These are phyloP conservation scores for Bergia puertoricense DNA, from an alignment of 92 coral and sea anemone species.

Conservation along the genomic window DNA sequence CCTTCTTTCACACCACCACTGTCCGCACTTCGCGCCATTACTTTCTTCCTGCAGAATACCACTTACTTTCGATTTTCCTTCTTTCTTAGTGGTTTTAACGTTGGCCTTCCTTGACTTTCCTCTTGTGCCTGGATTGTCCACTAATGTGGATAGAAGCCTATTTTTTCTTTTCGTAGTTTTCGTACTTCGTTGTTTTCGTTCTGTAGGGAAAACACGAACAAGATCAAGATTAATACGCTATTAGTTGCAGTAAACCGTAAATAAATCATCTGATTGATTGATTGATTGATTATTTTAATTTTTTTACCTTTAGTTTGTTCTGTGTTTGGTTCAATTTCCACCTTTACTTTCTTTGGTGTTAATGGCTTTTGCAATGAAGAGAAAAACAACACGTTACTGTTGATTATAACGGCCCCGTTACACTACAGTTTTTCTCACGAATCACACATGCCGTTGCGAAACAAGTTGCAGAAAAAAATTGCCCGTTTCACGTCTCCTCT, in stretches of 20 bases:
- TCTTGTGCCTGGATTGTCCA: constrained; percentile 7
- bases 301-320: neutral
- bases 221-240: neutral
- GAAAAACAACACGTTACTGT: neutral
- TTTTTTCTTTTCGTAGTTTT: neutral
- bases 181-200: neutral
- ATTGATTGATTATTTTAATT: too few species aligned
- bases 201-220: neutral
- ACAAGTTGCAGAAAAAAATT: too few species aligned
- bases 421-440: too few species aligned
- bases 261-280: neutral
- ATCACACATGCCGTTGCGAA: too few species aligned
- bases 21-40: neutral
- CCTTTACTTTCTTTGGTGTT: constrained; percentile 8
- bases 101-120: neutral
- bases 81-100: neutral
- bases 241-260: too few species aligned
- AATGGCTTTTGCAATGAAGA: neutral
- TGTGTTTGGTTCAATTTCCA: neutral
- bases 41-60: neutral
- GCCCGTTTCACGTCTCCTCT: too few species aligned
- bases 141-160: neutral
- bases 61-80: neutral
- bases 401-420: too few species aligned
- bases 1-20: neutral